Conservation (phyloP, 1,140 invertebrate species). For the Drosophila jambulina region DNA sequence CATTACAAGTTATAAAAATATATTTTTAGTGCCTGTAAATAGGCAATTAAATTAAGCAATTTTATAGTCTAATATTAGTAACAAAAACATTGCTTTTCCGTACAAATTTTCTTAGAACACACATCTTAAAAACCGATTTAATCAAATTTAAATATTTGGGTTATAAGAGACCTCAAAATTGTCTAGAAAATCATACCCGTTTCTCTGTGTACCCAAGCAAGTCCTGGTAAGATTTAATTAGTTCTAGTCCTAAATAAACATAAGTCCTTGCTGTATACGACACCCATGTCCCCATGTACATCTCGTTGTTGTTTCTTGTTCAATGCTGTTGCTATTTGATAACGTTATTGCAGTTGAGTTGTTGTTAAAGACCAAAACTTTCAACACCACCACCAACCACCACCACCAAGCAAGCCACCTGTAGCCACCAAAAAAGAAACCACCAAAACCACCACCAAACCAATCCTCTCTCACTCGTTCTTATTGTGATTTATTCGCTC, state of each 20-base stretch:
- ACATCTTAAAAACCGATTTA: neutral
- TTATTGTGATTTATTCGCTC: conserved; percentile 49
- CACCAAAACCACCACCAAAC: conserved; percentile 38
- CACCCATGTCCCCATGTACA: conserved; percentile 17
- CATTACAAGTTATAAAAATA: neutral
- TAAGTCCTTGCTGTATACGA: conserved; percentile 19
- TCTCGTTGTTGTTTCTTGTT: conserved; percentile 63
- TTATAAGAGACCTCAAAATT: neutral
- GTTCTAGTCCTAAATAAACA: conserved; percentile 7
- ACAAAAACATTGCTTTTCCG: neutral
- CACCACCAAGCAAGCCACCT: conserved; percentile 48
- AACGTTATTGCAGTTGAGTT: conserved; percentile 56
- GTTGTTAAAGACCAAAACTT: conserved; percentile 65
- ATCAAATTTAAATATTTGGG: neutral
- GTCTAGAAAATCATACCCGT: neutral
- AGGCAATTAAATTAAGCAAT: neutral
- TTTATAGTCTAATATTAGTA: neutral
- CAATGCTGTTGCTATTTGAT: conserved; percentile 70
- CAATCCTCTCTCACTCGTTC: conserved; percentile 39
- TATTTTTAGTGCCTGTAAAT: neutral
- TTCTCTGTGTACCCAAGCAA: conserved; percentile 6
- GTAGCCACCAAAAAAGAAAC: conserved; percentile 45
- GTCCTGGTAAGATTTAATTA: conserved; percentile 27
- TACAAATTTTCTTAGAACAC: neutral
- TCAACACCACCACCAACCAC: conserved; percentile 55